phyloP scores from a whole-genome alignment of 2,888 invertebrate genomes.

The Caenorhabditis zanzibari region DNA sequence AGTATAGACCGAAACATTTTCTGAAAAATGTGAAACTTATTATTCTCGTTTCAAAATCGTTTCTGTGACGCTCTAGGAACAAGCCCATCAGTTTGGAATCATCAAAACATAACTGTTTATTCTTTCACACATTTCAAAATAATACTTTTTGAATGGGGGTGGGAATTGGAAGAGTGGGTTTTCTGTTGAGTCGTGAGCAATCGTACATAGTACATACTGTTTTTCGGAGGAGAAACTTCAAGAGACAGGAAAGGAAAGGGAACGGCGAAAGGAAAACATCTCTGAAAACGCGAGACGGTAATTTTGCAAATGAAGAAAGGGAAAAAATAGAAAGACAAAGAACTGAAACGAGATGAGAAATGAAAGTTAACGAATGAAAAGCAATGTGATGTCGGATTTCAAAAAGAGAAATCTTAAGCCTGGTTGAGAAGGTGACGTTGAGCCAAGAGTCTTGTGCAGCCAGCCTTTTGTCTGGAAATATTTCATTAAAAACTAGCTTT shows the following conservation, averaged over 20 bases:
- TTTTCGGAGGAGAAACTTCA: constrained; percentile 32
- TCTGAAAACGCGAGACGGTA: constrained; percentile 27
- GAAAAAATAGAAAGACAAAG: not conserved
- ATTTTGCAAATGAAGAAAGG: not conserved
- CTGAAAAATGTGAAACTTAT: no score
- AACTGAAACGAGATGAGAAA: constrained; percentile 23
- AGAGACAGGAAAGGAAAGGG: not conserved
- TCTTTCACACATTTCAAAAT: constrained; percentile 48
- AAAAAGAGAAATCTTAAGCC: constrained; percentile 23
- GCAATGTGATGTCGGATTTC: not conserved
- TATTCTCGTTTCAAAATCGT: no score
- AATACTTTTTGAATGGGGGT: constrained; percentile 52
- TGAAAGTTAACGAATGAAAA: not conserved
- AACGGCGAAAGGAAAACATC: constrained; percentile 16
- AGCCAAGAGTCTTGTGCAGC: constrained; percentile 79
- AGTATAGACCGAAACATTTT: no score
- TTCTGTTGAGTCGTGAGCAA: constrained; percentile 60
- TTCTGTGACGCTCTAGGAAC: no score
- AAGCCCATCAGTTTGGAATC: not conserved
- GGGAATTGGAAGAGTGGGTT: constrained; percentile 26
- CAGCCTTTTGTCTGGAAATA: constrained; percentile 77
- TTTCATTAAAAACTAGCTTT: no score
- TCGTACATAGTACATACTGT: constrained; percentile 72
- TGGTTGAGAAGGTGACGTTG: constrained; percentile 77
- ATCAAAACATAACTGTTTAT: constrained; percentile 14